Evolutionary conservation across 2,113 vertebrate species (phyloP).

Genomic region (Vulpes ferrilata): DNA sequence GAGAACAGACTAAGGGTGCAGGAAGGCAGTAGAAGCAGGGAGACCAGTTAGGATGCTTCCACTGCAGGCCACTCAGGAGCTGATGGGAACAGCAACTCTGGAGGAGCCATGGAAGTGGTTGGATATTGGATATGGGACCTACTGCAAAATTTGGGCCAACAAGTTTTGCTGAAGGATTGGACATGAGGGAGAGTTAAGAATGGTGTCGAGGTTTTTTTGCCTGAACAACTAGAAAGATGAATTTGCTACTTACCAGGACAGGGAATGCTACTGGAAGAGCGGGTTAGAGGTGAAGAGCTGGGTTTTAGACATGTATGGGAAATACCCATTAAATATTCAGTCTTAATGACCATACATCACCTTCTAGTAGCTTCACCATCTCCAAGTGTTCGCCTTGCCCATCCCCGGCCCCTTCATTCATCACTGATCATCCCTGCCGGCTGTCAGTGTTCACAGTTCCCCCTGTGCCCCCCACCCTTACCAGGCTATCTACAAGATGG

Average conservation of each 20-base stretch:
- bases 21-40: not conserved
- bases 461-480: not conserved
- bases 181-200: not conserved
- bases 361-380: not conserved
- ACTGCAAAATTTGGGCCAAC: not conserved
- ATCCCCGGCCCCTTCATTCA: not conserved
- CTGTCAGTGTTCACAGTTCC: not conserved
- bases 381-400: not conserved
- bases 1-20: not conserved
- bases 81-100: not conserved
- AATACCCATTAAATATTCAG: not conserved
- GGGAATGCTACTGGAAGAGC: not conserved
- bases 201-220: not conserved
- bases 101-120: not conserved
- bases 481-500: conserved; percentile 99
- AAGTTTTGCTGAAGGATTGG: not conserved
- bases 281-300: not conserved
- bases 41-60: not conserved
- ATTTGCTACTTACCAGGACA: not conserved
- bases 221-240: not conserved
- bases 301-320: not conserved
- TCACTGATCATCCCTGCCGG: not conserved
- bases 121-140: rapidly evolving
- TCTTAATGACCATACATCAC: not conserved
- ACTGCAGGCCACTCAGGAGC: not conserved